phyloP scores from a whole-genome alignment of 2,113 vertebrate species.

The Alethe diademata region DNA sequence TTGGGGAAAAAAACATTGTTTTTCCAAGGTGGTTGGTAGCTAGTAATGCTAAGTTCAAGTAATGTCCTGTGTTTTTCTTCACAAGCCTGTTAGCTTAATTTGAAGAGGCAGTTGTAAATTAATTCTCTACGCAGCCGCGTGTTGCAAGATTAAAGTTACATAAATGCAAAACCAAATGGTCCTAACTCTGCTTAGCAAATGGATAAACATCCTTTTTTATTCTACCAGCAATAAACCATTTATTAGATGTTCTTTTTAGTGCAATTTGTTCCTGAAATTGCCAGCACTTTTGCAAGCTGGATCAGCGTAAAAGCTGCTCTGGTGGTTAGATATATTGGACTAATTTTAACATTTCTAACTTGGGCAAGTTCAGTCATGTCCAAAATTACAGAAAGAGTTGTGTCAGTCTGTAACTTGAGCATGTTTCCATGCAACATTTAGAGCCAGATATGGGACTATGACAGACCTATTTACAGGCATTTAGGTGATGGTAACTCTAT shows the following conservation, averaged over 20 bases:
- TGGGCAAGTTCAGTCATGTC: not conserved
- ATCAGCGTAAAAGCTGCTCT: not conserved
- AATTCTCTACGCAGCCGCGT: not conserved
- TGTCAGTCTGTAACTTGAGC: not conserved
- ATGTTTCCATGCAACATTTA: not conserved
- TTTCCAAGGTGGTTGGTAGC: not conserved
- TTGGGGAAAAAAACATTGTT: not conserved
- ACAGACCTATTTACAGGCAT: not conserved
- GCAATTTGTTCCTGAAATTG: constrained; percentile 1
- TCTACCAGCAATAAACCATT: not conserved
- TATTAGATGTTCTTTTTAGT: not conserved
- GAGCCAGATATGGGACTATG: not conserved
- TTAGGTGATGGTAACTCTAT: not conserved
- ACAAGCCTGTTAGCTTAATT: not conserved
- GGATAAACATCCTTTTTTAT: not conserved
- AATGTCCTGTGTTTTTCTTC: not conserved
- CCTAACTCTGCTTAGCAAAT: not conserved
- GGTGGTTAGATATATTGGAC: not conserved
- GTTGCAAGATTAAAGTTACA: not conserved
- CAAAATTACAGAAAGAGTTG: not conserved
- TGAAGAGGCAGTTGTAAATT: not conserved
- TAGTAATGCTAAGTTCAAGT: not conserved
- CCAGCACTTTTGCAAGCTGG: not conserved
- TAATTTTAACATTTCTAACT: not conserved
- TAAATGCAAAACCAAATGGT: constrained; percentile 12